A percentile compares a stretch with the other conserved stretches of the same genome.
phyloP scores from a whole-genome alignment of 2,888 invertebrate genomes.

The Gordius sp. region DNA sequence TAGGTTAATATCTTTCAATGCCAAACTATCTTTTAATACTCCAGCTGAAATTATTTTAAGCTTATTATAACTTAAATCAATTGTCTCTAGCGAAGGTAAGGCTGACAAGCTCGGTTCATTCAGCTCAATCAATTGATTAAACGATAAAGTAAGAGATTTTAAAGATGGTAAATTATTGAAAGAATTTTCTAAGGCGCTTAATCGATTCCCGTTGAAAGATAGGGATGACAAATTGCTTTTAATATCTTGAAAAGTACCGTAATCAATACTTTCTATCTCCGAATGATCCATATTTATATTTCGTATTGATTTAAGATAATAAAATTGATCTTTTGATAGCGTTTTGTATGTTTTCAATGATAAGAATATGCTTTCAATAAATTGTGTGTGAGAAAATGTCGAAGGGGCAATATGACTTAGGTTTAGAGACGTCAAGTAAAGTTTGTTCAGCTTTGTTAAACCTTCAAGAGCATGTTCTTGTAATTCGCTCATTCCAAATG shows the following conservation, averaged over 20 bases:
- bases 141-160: not conserved
- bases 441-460: not conserved
- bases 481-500: not conserved
- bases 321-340: not conserved
- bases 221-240: not conserved
- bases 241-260: not conserved
- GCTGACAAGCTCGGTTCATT: not conserved
- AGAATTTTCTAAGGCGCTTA: not conserved
- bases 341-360: not conserved
- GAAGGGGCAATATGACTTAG: not conserved
- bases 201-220: not conserved
- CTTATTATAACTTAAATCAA: not conserved
- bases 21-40: not conserved
- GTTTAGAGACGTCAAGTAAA: not conserved
- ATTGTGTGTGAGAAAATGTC: not conserved
- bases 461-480: not conserved
- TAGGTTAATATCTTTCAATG: not conserved
- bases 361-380: not conserved
- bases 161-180: not conserved
- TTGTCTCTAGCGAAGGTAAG: not conserved
- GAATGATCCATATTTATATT: not conserved
- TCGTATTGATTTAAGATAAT: not conserved
- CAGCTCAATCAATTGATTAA: not conserved
- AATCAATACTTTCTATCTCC: not conserved
- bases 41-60: not conserved